Evolutionary conservation across 2,888 invertebrate species (phyloP).

Genomic region (Platypus cylindrus): DNA sequence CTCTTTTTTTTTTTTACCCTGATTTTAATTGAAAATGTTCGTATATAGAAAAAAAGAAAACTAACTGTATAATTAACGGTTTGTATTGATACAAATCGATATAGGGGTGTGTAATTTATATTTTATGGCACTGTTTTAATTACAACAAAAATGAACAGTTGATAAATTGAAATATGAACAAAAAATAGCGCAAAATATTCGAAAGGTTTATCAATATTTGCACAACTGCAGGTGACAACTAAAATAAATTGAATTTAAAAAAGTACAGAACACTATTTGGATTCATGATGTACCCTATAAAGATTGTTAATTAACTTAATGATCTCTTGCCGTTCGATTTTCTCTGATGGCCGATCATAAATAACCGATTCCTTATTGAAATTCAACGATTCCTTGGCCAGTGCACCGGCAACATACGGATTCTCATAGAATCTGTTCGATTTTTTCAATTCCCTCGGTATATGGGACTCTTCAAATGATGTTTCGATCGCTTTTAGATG

Average conservation of each 20-base stretch:
- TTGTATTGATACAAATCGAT: too few species aligned
- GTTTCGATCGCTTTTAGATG: conserved; percentile 12
- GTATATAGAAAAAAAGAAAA: too few species aligned
- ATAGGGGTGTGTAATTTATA: too few species aligned
- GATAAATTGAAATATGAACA: too few species aligned
- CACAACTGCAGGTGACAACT: too few species aligned
- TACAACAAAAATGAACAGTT: too few species aligned
- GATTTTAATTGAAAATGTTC: too few species aligned
- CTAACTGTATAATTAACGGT: too few species aligned
- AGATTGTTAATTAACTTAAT: conserved; percentile 14
- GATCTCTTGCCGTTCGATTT: conserved; percentile 11
- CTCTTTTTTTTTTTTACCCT: too few species aligned
- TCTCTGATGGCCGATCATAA: conserved; percentile 13
- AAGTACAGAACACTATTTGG: neutral
- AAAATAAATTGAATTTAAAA: neutral
- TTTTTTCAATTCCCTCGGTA: conserved; percentile 11
- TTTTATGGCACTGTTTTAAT: too few species aligned
- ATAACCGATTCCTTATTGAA: conserved; percentile 14
- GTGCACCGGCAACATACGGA: conserved; percentile 10
- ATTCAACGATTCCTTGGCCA: conserved; percentile 12
- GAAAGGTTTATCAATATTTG: too few species aligned
- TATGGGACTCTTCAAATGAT: conserved; percentile 10
- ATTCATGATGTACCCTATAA: conserved; percentile 12
- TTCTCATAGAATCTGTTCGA: conserved; percentile 13
- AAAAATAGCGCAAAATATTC: too few species aligned